Evolutionary conservation across 2,888 invertebrate species (phyloP).

Genomic region (Nomada fabriciana): DNA sequence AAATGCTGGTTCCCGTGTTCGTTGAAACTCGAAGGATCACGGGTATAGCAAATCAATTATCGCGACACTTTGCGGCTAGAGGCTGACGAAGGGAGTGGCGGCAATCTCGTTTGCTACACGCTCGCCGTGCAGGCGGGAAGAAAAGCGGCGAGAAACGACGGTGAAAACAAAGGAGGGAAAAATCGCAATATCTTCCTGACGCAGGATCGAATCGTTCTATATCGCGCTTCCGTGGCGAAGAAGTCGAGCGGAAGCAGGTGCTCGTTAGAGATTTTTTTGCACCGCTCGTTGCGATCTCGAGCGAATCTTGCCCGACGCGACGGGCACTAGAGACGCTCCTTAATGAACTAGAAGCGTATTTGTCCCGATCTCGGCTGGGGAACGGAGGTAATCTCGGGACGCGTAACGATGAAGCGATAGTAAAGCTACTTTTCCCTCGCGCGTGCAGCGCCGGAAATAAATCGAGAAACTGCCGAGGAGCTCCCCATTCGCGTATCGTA

Average conservation of each 20-base stretch:
- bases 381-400: slow-evolving; percentile 19
- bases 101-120: slow-evolving; percentile 14
- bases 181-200: slow-evolving; percentile 43
- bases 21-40: not conserved
- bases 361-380: slow-evolving; percentile 18
- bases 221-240: slow-evolving; percentile 31
- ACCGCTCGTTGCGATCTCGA: slow-evolving; percentile 23
- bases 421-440: too few relatives aligned
- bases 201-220: slow-evolving; percentile 12
- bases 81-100: not conserved
- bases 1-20: not conserved
- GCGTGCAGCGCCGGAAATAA: too few relatives aligned
- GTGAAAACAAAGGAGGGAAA: not conserved
- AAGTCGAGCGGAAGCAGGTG: slow-evolving; percentile 36
- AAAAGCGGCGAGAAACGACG: not conserved
- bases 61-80: not conserved
- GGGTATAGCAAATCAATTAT: slow-evolving; percentile 7
- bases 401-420: not conserved
- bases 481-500: not conserved
- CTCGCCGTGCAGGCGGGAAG: not conserved
- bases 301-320: not conserved
- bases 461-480: too few relatives aligned
- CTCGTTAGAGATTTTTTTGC: slow-evolving; percentile 58
- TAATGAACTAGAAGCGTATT: slow-evolving; percentile 56
- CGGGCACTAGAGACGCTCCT: slow-evolving; percentile 17